Base-by-base conservation (phyloP, 2,888 invertebrate genomes). In the Andrena chrysosceles region DNA sequence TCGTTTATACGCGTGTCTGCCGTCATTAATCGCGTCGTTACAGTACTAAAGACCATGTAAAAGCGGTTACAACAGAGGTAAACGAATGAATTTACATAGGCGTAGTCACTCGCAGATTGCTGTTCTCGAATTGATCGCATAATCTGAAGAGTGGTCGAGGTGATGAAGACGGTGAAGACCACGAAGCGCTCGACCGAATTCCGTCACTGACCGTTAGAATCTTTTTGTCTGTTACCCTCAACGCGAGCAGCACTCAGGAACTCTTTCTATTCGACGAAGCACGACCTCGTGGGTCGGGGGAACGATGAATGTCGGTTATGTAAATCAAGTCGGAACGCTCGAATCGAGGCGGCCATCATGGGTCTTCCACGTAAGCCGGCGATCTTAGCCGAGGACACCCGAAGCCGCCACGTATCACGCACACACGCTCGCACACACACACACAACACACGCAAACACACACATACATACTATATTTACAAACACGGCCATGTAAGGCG, bases 401-500 rank as follows among this genome's bases (percentile, higher is more conserved):
- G 91, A 91, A 90, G 75, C 69, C 56, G 69, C 66, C 89, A 68
- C 23, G 20, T 8, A 20, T 20, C 56, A 56, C 54, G 10, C 54
- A 54, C 54, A 52, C 8, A 20, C 26, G 26, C 23, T 10, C 56
- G 56, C 56, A 23, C 42, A 42, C 42, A 4, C 42, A 4, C 42
- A 20, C 56, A 10, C 33, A n/a, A n/a, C 42, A 42, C 42, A 16
- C 42, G 42, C 42, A 16, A 29, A 60, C 29, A 1, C 26, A 60
- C 20, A 54, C 54, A 20, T 23, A 23, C 81, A 85, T 83, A 81
- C 80, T 81, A 84, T 93, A 93, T 93, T 93, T 93, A 93, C 92
- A 93, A 93, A 93, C 92, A 93, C 90, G 85, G 85, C 92, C 92
- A 91, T 91, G 90, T 90, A 91, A 87, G 91, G 91, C 89, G 84